Evolutionary conservation across 2,888 invertebrate genomes (phyloP).

Genomic region (Eupithecia exiguata): DNA sequence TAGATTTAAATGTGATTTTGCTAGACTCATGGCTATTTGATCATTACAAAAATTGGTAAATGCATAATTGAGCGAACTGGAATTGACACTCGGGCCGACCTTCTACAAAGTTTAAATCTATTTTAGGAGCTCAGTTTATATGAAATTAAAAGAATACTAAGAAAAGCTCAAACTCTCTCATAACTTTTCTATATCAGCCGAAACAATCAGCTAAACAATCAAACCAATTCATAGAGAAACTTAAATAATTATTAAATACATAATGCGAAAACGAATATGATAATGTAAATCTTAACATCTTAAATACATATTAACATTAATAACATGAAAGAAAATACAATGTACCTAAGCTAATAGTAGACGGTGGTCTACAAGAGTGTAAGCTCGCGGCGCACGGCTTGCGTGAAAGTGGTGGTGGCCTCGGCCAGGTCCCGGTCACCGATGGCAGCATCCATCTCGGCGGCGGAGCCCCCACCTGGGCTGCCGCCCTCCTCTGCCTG

Average conservation of each 20-base stretch:
- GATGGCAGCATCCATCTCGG: conserved; percentile 52
- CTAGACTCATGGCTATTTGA: too few relatives aligned
- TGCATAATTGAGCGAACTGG: too few relatives aligned
- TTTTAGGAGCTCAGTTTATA: background rate
- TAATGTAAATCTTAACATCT: background rate
- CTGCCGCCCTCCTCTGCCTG: conserved; percentile 58
- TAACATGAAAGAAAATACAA: background rate
- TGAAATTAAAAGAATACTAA: too few relatives aligned
- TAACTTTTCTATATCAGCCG: background rate
- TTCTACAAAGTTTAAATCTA: background rate
- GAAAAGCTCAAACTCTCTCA: background rate
- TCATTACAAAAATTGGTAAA: too few relatives aligned
- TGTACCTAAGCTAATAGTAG: background rate
- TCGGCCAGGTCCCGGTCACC: conserved; percentile 67
- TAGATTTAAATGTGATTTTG: too few relatives aligned
- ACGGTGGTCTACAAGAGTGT: background rate
- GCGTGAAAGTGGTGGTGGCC: conserved; percentile 58
- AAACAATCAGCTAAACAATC: background rate
- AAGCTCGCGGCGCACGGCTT: conserved; percentile 40
- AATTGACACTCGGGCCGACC: background rate
- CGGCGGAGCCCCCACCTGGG: conserved; percentile 41
- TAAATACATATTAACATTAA: background rate
- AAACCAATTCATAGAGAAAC: background rate
- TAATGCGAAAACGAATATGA: background rate
- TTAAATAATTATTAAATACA: background rate